Evolutionary conservation across 2,113 vertebrate genomes (phyloP), one percentile per base, ranked within the genome.

Genomic region (Sinocyclocheilus anshuiensis): DNA sequence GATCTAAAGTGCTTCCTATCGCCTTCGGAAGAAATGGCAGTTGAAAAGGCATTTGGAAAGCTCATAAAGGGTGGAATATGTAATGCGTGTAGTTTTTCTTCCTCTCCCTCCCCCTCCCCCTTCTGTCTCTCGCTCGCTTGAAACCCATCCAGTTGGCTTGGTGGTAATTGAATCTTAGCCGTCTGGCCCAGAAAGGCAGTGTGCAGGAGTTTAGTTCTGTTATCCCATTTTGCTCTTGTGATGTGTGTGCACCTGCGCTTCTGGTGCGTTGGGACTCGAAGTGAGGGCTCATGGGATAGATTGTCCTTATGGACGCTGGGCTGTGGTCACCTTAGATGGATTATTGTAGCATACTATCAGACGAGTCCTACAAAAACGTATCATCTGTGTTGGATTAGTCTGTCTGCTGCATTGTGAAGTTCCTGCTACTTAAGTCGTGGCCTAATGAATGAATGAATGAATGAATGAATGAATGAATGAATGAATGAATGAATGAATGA

Each of bases 211-310:
- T 87, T 87, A 57, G 77, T 67, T 42, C 57, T 78, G 83, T 77
- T 77, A 84, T 89, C 84, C 86, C 84, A 89, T 82, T 90, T 90
- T 71, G 80, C 72, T 87, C 33, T 71, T 55, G 57, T 71, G 84
- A 74, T 57, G 26, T 77, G 67, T 74, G 85, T 83, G 85, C 83
- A 77, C 81, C 63, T 48, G 59, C 59, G 57, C 77, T 29, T 63
- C 80, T 71, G 39, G 26, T 72, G 84, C 24, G 48, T 63, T 78
- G 86, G 80, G 72, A 88, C 79, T 74, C 12, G 69, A 57, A 67
- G 33, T 29, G 24, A 6, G 5, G 55, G n/a, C 81, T 81, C 77
- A 59, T 75, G 71, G 81, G 86, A 87, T 29, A 81, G 59, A 85
- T 83, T 84, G 75, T 86, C 36, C 86, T 74, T 29, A 85, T 86